Base-by-base conservation (phyloP, 2,797 vertebrate species). In the Oophaga sylvatica region DNA sequence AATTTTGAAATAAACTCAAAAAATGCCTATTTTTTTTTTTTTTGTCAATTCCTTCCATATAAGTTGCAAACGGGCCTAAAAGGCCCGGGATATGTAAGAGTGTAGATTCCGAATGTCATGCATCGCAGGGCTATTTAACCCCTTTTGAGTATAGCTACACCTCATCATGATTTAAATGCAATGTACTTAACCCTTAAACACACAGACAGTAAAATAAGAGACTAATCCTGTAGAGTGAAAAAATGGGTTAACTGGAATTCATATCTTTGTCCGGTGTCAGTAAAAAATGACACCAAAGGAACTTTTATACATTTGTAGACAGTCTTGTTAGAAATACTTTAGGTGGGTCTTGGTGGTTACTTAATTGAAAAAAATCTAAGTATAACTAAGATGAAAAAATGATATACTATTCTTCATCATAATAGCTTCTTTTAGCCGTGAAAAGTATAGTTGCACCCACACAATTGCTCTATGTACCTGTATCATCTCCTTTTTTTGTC, bases 261-360 rank as follows among this genome's bases (percentile, higher is more conserved):
- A 26, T 31, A 73, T 65, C 56, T 80, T 20, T 81, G 45, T 63
- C 48, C 59, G 80, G 9, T 85, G 82, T 84, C 82, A 71, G 87
- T 53, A 35, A 60, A 85, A 88, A 45, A 87, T 56, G 35, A 68
- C 2, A 77, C 35, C 45, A 83, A 83, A 83, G 53, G 6, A 83
- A 73, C 53, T 73, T 15, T 62, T 73, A 73, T 17, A 29, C 15
- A 2, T 73, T 62, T 12, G 20, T 73, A 83, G 53, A 35, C 26
- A 73, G 60, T 70, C 81, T 73, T 83, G 26, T 35, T 59, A 29
- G 1, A 35, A 31, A n/a, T n/a, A 26, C 63, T 59, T 57, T 76
- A 41, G 35, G 35, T 76, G n/a, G 41, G 12, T 35, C 48, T 56
- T 9, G 45, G 41, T n/a, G 45, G 8, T 26, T 77, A 77, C 75